Evolutionary conservation across 2,888 invertebrate genomes (phyloP).

Genomic region (Cosmopolites sordidus): DNA sequence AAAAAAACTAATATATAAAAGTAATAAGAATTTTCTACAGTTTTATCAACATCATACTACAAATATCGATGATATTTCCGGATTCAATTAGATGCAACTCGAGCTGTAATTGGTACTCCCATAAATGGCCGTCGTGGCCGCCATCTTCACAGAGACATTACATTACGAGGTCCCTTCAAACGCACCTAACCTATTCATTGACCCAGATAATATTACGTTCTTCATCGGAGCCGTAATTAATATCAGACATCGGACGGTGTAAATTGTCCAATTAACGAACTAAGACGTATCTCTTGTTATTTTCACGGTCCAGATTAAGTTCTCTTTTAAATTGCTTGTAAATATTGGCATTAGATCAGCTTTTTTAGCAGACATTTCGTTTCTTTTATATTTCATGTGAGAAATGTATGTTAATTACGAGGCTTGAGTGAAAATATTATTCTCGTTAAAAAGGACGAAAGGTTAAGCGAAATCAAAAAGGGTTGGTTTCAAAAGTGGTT

Average conservation of each 20-base stretch:
- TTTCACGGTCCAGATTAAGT: conserved; percentile 1
- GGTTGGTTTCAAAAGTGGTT: no score
- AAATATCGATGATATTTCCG: not conserved
- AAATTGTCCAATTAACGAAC: conserved; percentile 12
- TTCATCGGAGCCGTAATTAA: conserved; percentile 9
- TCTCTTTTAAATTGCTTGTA: not conserved
- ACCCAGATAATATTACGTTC: conserved; percentile 12
- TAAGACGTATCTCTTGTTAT: conserved; percentile 8
- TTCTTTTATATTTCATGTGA: no score
- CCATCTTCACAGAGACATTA: conserved; percentile 5
- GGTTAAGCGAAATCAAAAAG: no score
- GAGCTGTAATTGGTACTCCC: conserved; percentile 7
- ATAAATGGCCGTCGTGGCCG: conserved; percentile 2
- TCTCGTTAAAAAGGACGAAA: no score
- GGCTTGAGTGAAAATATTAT: no score
- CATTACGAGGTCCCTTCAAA: conserved; percentile 7
- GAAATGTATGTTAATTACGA: no score
- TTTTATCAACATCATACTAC: no score
- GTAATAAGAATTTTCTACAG: no score
- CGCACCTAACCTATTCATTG: conserved; percentile 14
- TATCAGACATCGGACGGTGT: conserved; percentile 11
- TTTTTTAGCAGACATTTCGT: no score
- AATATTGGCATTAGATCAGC: not conserved
- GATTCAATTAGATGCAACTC: conserved; percentile 3
- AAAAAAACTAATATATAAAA: no score